A percentile compares a stretch with the other conserved stretches of the same genome.
Evolutionary conservation across 2,888 invertebrate genomes (phyloP).

Genomic region (Synergus itoensis): DNA sequence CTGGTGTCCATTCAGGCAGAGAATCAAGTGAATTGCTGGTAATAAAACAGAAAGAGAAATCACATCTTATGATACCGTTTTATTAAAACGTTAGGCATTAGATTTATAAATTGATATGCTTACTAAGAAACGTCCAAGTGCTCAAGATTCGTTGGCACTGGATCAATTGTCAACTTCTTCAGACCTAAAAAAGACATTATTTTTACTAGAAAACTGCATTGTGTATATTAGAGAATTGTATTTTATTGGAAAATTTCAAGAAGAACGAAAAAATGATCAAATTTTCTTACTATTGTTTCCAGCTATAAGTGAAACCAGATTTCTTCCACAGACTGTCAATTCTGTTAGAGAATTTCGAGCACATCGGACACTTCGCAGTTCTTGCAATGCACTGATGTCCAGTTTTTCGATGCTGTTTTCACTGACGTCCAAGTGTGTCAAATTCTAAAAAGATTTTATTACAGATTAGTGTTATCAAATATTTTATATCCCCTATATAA

Average conservation of each 20-base stretch:
- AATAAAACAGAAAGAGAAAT: conserved; percentile 30
- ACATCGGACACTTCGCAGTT: conserved; percentile 88
- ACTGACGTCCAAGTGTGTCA: conserved; percentile 90
- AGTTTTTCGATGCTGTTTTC: conserved; percentile 91
- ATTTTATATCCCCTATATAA: neutral
- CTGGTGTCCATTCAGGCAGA: conserved; percentile 88
- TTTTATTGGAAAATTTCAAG: neutral
- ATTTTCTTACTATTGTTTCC: conserved; percentile 86
- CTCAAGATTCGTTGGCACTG: conserved; percentile 85
- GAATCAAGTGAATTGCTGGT: conserved; percentile 84
- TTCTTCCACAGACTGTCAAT: conserved; percentile 88
- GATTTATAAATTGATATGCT: conserved; percentile 61
- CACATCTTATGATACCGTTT: conserved; percentile 5
- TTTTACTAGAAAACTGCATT: conserved; percentile 6
- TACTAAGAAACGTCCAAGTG: conserved; percentile 89
- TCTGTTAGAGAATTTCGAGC: conserved; percentile 88
- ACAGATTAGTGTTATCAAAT: too few species aligned
- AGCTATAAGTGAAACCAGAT: conserved; percentile 87
- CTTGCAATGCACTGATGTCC: conserved; percentile 88
- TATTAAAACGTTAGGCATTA: conserved; percentile 18
- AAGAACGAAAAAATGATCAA: neutral
- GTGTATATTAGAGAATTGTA: neutral
- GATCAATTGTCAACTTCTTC: conserved; percentile 84
- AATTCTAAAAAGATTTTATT: conserved; percentile 80
- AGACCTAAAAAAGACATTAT: conserved; percentile 81